phyloP scores from a whole-genome alignment of 2,797 vertebrate species.

The Cuculus canorus region DNA sequence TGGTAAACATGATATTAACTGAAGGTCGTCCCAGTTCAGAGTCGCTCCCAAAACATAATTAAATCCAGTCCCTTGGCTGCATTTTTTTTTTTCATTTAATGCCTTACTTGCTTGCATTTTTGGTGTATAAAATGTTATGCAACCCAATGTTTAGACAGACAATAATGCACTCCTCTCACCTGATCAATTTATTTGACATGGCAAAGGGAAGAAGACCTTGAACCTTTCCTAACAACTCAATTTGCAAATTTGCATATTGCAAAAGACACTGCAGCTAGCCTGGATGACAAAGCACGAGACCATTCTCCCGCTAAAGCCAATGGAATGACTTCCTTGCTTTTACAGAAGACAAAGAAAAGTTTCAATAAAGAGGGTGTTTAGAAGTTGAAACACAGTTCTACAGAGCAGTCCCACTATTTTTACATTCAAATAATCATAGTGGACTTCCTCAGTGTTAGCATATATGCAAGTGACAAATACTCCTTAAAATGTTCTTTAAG shows the following conservation, averaged over 20 bases:
- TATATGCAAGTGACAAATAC: not conserved
- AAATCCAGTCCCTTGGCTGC: not conserved
- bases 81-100: not conserved
- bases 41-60: not conserved
- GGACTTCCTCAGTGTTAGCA: not conserved
- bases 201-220: not conserved
- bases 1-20: not conserved
- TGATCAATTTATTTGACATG: not conserved
- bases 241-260: not conserved
- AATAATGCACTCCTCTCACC: not conserved
- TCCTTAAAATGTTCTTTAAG: not conserved
- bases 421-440: not conserved
- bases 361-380: not conserved
- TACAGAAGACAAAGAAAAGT: not conserved
- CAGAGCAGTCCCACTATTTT: rapidly evolving
- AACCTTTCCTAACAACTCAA: not conserved
- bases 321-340: not conserved
- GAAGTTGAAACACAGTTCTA: not conserved
- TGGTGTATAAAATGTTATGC: not conserved
- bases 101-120: not conserved
- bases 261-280: not conserved
- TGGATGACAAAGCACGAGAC: not conserved
- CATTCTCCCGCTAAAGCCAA: not conserved
- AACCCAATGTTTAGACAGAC: not conserved
- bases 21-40: not conserved